Base-by-base conservation (phyloP, 1,140 invertebrate genomes). In the Cotesia vestalis region DNA sequence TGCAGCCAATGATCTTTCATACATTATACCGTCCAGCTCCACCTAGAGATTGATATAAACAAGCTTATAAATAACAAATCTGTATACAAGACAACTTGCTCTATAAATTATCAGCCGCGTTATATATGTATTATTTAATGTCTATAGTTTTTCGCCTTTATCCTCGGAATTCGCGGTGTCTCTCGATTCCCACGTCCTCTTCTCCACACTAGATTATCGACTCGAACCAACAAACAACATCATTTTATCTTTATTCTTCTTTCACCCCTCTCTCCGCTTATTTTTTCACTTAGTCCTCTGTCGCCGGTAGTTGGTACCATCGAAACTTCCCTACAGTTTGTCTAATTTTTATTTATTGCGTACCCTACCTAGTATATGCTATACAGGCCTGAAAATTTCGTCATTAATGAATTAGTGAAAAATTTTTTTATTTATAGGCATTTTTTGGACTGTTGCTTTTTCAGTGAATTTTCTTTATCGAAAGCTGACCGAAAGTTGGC, bases 311-410 rank as follows among this genome's bases (percentile, higher is more conserved):
- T 36, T 67, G 55, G 46, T 34, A 36, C n/a, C 52, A 67, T 63
- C 36, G n/a, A 46, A 71, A 62, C 69, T 60, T 52, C 40, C 20
- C 27, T 36, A 66, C 62, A 20, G 55, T 27, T 27, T 27, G 27
- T 27, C 74, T 79, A 79, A 79, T 79, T 79, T 79, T 78, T 78
- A 78, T 79, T 79, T 79, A 79, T 81, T 77, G 27, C 27, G 27
- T 1, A 27, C 27, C 27, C 27, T 2, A 27, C 27, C 27, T 27
- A 27, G 27, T 27, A 27, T 27, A 2, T 27, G 27, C 27, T 27
- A 27, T 27, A 27, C 27, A 1, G 1, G 27, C 3, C 27, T 27
- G 27, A 27, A 27, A 27, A 27, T 27, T 27, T 27, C 27, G 27
- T 27, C 27, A 27, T 27, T 27, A 27, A 3, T 27, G 27, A 1